Base-by-base conservation (phyloP, 2,888 invertebrate species). In the Aspidiotus rigidus region DNA sequence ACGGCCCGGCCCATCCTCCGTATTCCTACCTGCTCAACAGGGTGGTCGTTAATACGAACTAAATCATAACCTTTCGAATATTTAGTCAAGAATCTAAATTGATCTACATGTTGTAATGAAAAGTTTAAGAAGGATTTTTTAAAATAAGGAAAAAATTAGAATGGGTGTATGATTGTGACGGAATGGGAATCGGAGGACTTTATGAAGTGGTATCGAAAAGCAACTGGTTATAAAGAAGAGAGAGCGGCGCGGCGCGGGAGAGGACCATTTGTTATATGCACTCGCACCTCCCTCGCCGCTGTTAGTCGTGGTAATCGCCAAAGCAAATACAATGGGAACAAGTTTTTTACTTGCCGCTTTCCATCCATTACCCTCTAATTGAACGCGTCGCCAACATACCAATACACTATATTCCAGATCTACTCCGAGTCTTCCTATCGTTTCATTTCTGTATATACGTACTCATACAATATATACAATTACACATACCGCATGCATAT, bases 281-380 rank as follows among this genome's bases (percentile, higher is more conserved):
- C 28, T 28, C 28, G 28, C 28, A 28, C 28, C 28, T 28, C 28
- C 28, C 64, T 53, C 64, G 55, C 55, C 64, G 53, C 64, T 41
- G 54, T 64, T 55, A 41, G 54, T 55, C 55, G 55, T 41, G 55
- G 64, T 54, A 64, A 64, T 54, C 64, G 53, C 54, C 53, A 64
- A 64, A 41, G 64, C 55, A 64, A 64, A 64, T 64, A 64, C 64
- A 64, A 64, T 64, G 41, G 64, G 55, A 64, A 64, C 64, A 55
- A 55, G 64, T 64, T 64, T 28, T 64, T 64, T 64, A 64, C 64
- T 64, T 54, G 55, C 64, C 64, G 64, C 64, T 64, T 64, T 64
- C 64, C 64, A 64, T 55, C 64, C 64, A 64, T 64, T 64, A 64
- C 64, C 56, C 55, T 64, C 54, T 64, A 54, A 64, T 64, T 55